A percentile compares a stretch with the other conserved stretches of the same genome.
phyloP scores from a whole-genome alignment of 2,888 invertebrate species.

The Volucella bombylans region DNA sequence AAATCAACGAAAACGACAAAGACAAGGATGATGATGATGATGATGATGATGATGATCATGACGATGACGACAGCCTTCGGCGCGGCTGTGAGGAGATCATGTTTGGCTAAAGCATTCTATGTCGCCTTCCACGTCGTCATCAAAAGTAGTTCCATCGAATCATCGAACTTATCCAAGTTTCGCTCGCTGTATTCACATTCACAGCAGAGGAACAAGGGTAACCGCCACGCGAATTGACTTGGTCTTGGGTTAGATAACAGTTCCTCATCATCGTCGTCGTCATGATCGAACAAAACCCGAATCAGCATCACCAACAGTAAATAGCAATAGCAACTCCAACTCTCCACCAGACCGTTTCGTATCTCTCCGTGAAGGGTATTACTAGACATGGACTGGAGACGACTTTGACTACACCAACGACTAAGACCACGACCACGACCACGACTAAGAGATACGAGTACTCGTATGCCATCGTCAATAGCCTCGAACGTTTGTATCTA shows the following conservation, averaged over 20 bases:
- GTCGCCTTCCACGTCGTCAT: slow-evolving; percentile 33
- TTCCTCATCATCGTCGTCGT: slow-evolving; percentile 63
- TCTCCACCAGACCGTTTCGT: slow-evolving; percentile 32
- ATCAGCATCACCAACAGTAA: slow-evolving; percentile 15
- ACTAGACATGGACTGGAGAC: slow-evolving; percentile 38
- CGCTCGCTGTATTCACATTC: neutral
- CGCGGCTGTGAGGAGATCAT: slow-evolving; percentile 57
- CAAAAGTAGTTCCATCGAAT: neutral
- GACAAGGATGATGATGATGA: slow-evolving; percentile 43
- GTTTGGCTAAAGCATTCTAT: slow-evolving; percentile 62
- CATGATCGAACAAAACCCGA: slow-evolving; percentile 56
- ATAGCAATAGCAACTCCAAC: slow-evolving; percentile 18
- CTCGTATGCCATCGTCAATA: slow-evolving; percentile 40
- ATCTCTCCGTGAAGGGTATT: slow-evolving; percentile 54
- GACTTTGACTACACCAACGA: neutral
- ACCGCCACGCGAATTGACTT: slow-evolving; percentile 48
- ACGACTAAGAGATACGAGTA: slow-evolving; percentile 7
- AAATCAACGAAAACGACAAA: no score
- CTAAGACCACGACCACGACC: slow-evolving; percentile 16
- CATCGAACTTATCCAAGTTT: no score
- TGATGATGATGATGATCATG: slow-evolving; percentile 58
- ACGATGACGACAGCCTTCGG: slow-evolving; percentile 48
- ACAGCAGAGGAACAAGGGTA: slow-evolving; percentile 32
- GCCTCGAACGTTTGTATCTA: slow-evolving; percentile 40
- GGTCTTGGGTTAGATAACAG: slow-evolving; percentile 71